These are phyloP conservation scores for Polyploca ridens DNA, from an alignment of 2,888 invertebrate genomes.

Conservation along the genomic window DNA sequence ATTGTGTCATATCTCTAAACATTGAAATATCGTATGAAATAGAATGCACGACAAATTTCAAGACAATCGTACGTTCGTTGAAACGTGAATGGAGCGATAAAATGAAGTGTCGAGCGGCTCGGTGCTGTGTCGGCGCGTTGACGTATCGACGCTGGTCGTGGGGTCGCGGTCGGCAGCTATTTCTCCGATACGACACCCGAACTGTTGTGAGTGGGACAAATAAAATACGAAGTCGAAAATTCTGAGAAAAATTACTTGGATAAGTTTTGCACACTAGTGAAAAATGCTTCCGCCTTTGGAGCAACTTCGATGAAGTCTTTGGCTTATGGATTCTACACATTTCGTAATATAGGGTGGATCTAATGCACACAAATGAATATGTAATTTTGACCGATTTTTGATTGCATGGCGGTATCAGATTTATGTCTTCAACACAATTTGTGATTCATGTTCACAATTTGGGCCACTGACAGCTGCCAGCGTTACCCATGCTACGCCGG, in stretches of 20 bases:
- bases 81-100: conserved; percentile 60
- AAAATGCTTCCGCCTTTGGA: not conserved
- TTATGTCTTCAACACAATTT: too few species aligned
- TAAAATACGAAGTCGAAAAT: conserved; percentile 28
- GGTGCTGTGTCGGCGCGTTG: conserved; percentile 28
- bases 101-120: conserved; percentile 57
- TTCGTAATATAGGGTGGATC: too few species aligned
- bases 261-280: not conserved
- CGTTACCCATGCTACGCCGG: too few species aligned
- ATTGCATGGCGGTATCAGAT: too few species aligned
- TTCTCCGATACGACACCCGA: conserved; percentile 41
- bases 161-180: conserved; percentile 48
- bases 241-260: conserved; percentile 9
- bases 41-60: conserved; percentile 32
- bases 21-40: conserved; percentile 29
- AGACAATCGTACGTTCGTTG: conserved; percentile 49
- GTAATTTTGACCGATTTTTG: too few species aligned
- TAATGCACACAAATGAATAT: too few species aligned
- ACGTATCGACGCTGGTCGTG: conserved; percentile 44
- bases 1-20: not conserved
- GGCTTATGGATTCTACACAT: too few species aligned
- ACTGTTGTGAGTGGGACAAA: conserved; percentile 28
- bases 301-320: not conserved
- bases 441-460: too few species aligned
- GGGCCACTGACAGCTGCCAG: too few species aligned